These are phyloP conservation scores for Phalacrocorax brasilianus DNA, from an alignment of 2,113 vertebrate genomes.

Conservation along the genomic window DNA sequence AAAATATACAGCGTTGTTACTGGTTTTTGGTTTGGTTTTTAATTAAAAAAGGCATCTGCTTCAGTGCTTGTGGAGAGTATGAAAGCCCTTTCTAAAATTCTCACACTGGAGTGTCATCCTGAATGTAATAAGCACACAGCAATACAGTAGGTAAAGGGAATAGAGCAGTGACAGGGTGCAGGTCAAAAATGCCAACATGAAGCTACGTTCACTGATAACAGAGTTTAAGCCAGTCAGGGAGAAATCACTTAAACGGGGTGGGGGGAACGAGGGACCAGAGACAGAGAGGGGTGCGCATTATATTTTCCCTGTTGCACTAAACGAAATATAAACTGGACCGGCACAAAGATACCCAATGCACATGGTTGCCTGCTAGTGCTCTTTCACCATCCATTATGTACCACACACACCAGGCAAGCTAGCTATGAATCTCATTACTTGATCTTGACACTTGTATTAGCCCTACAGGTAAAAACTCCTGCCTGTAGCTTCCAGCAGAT, in stretches of 20 bases:
- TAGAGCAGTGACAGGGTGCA: background rate
- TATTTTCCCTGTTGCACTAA: background rate
- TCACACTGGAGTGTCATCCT: background rate
- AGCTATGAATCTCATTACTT: background rate
- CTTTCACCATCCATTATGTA: background rate
- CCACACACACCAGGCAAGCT: background rate
- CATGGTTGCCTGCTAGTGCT: background rate
- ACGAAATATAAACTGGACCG: background rate
- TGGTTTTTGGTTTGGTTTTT: background rate
- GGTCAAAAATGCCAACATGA: background rate
- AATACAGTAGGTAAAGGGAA: background rate
- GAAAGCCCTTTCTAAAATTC: background rate
- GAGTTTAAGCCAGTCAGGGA: background rate
- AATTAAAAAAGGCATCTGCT: background rate
- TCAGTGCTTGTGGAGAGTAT: background rate
- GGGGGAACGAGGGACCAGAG: no score
- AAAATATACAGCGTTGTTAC: background rate
- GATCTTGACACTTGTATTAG: background rate
- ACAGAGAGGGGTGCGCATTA: background rate
- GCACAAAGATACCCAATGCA: background rate
- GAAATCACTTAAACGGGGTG: background rate
- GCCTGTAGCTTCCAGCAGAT: background rate
- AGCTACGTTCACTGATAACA: background rate
- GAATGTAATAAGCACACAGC: background rate
- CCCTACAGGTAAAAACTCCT: slow-evolving; percentile 5